Evolutionary conservation across 2,113 vertebrate genomes (phyloP), one percentile per base, ranked within the genome.

Genomic region (Cololabis saira): DNA sequence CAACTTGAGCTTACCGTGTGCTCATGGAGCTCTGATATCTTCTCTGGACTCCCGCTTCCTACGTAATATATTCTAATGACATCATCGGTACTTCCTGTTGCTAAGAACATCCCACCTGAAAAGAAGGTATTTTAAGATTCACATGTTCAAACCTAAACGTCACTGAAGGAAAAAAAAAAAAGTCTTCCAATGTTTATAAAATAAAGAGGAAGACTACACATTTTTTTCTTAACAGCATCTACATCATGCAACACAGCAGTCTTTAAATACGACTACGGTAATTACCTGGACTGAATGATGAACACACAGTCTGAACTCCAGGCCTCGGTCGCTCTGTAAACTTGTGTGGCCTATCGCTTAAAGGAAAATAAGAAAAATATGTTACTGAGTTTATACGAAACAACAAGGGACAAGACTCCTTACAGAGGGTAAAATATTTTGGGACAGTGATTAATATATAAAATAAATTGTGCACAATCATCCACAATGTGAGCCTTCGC

Each of bases 21-120:
- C 21, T 94, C 95, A 78, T 96, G 95, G 43, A 99, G 94, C 89
- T 99, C 96, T 3, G 96, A 94, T 43, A 95, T 92, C 91, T 96
- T 99, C 85, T 98, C 95, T 45, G 98, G 96, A 71, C 78, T 93
- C 83, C 96, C 97, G 79, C 92, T 93, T 60, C 98, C 98, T 91
- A 99, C 83, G 87, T 95, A 99, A 82, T 99, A 99, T 89, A 99
- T 96, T 85, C 98, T 94, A 90, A 99, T 99, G 75, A 97, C 92
- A 74, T 98, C 96, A 87, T 99, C 98, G 62, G 96, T 99, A 85
- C 97, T 98, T 56, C 98, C 97, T 72, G 97, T 98, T 67, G 95
- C 96, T 88, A 99, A 89, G 86, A 99, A 99, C 90, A 97, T 97
- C 21, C 98, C 98, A 88, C 98, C 98, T 99, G 84, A 45, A 85